phyloP scores from a whole-genome alignment of 2,888 invertebrate genomes.

The Watsonalla binaria region DNA sequence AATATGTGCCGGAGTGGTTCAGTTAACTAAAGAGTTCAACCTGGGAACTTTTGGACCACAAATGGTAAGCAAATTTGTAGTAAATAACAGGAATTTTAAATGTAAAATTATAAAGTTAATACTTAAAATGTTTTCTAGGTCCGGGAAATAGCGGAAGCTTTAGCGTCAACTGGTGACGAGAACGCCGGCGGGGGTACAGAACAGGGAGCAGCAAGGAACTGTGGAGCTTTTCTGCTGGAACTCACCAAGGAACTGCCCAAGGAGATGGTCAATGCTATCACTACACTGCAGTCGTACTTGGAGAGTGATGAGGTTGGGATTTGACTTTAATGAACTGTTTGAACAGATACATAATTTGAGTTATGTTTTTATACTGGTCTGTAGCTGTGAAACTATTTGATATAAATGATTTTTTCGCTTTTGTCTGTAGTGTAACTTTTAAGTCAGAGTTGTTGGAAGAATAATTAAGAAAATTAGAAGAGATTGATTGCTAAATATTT shows the following conservation, averaged over 20 bases:
- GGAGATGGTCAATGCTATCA: conserved; percentile 79
- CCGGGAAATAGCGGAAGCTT: conserved; percentile 84
- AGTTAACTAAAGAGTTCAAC: conserved; percentile 82
- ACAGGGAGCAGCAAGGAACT: conserved; percentile 62
- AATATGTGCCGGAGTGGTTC: conserved; percentile 84
- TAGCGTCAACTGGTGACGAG: conserved; percentile 73
- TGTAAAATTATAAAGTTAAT: background rate
- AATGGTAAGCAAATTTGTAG: conserved; percentile 59
- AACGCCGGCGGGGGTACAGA: conserved; percentile 58
- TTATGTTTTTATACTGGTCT: too few species aligned
- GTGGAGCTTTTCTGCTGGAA: conserved; percentile 80
- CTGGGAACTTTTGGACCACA: conserved; percentile 85
- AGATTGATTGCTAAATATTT: too few species aligned
- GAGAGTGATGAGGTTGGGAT: conserved; percentile 76
- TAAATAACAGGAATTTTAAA: background rate
- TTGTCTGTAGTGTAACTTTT: too few species aligned
- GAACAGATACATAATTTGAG: too few species aligned
- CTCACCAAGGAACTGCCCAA: conserved; percentile 80
- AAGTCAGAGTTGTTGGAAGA: too few species aligned
- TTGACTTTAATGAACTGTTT: background rate
- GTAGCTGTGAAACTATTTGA: too few species aligned
- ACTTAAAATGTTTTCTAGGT: conserved; percentile 47
- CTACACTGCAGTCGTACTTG: conserved; percentile 79
- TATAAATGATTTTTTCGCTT: too few species aligned
- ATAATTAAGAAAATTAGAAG: too few species aligned